These are phyloP conservation scores for Enoplosus armatus DNA, from an alignment of 2,797 vertebrate species.

Conservation along the genomic window DNA sequence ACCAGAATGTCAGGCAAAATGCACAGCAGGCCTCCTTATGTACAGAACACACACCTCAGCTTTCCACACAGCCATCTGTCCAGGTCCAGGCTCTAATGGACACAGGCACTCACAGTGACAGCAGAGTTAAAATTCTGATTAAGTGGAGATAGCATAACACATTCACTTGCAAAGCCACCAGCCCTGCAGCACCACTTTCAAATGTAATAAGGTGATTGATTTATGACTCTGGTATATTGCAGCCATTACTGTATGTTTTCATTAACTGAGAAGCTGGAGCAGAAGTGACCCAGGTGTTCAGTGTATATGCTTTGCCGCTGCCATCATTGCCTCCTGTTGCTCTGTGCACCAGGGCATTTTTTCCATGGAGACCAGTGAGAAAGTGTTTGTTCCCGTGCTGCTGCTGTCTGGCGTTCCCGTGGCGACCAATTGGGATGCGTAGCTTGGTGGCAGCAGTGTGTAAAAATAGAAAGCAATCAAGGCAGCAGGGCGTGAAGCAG, in stretches of 20 bases:
- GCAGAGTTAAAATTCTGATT: constrained; percentile 59
- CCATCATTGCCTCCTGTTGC: constrained; percentile 75
- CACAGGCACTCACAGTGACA: constrained; percentile 39
- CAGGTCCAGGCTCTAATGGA: constrained; percentile 55
- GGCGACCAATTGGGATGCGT: constrained; percentile 87
- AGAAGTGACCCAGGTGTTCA: constrained; percentile 74
- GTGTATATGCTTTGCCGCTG: constrained; percentile 43
- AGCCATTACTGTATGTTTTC: constrained; percentile 71
- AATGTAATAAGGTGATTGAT: constrained; percentile 75
- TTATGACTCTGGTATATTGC: constrained; percentile 66
- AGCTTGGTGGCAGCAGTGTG: constrained; percentile 80
- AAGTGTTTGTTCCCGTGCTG: constrained; percentile 81
- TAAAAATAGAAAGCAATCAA: constrained; percentile 92
- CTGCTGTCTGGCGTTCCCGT: constrained; percentile 83
- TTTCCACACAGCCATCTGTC: constrained; percentile 65
- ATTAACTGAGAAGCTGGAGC: constrained; percentile 56
- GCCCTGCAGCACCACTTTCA: constrained; percentile 63
- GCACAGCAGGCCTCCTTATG: constrained; percentile 24
- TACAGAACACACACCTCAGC: constrained; percentile 48
- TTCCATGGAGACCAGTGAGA: constrained; percentile 74
- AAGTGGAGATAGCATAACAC: constrained; percentile 67
- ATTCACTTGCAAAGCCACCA: constrained; percentile 54
- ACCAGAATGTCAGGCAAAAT: constrained; percentile 42
- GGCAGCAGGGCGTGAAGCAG: constrained; percentile 85
- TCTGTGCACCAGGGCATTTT: constrained; percentile 56